Base-by-base conservation (phyloP, 2,888 invertebrate species). In the Lycocerus yunnanus region DNA sequence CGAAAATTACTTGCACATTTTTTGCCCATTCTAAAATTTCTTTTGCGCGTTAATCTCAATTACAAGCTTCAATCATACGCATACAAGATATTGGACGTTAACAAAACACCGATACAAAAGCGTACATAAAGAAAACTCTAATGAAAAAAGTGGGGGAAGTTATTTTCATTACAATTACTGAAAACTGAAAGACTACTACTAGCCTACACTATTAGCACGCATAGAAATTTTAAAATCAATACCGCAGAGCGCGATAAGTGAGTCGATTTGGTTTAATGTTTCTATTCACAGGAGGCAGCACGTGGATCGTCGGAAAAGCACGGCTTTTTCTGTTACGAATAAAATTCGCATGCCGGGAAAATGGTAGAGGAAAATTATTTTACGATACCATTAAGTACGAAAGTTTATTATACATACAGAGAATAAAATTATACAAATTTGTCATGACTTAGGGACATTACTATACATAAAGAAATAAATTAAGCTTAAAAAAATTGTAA, bases 361-460 rank as follows among this genome's bases (percentile, higher is more conserved):
- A n/a, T n/a, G n/a, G n/a, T n/a, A n/a, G 21, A 20, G 24, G 24
- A 24, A 43, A 43, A 13, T 2, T 5, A 43, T 43, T 43, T n/a
- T n/a, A 3, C 0, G 4, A 5, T 43, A n/a, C n/a, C n/a, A 43
- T 43, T 43, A 43, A 43, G 43, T 43, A 73, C 58, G 67, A 70
- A 70, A 70, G n/a, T 73, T 73, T 73, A 73, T 73, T 73, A 73
- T 70, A 73, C 69, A 73, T 70, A 70, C 73, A 43, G 43, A 43
- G 43, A 43, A 43, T 43, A 73, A 70, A 73, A 70, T 73, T 70
- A 69, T 73, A 73, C 73, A 73, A 73, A 73, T 73, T 73, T 74
- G 74, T 71, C 71, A 74, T 74, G 74, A 69, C 71, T 71, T 74
- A 74, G 61, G 66, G 58, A 67, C 69, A 71, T 21, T 71, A 68